Evolutionary conservation across 2,113 vertebrate genomes (phyloP).

Genomic region (Thinocorus orbignyianus): DNA sequence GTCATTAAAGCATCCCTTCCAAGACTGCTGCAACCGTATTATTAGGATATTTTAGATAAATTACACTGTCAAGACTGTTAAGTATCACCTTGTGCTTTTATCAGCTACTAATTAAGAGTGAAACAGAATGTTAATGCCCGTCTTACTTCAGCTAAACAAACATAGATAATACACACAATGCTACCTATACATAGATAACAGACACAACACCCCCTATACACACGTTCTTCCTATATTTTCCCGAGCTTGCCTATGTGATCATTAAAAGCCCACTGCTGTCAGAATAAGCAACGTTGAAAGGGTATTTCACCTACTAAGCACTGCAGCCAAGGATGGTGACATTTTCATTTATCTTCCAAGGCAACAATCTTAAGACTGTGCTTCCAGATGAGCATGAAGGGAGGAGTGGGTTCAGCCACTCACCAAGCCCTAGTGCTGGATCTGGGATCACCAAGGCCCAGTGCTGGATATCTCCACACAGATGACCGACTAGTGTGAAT

Average conservation of each 20-base stretch:
- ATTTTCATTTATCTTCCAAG: not conserved
- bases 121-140: slow-evolving; percentile 52
- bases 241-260: rapidly evolving
- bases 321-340: not conserved
- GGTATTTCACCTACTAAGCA: not conserved
- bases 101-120: slow-evolving; percentile 55
- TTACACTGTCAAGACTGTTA: slow-evolving; percentile 46
- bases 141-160: slow-evolving; percentile 26
- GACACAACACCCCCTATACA: not conserved
- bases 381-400: not conserved
- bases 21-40: slow-evolving; percentile 15
- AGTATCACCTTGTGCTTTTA: slow-evolving; percentile 63
- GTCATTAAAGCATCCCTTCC: slow-evolving; percentile 39
- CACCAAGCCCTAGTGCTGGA: not conserved
- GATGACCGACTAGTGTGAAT: not conserved
- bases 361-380: not conserved
- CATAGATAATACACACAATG: not conserved
- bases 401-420: not conserved
- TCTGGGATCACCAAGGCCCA: not conserved
- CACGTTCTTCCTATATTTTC: not conserved
- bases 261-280: not conserved
- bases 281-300: not conserved
- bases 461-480: not conserved
- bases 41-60: slow-evolving; percentile 60
- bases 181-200: not conserved